phyloP scores from a whole-genome alignment of 2,888 invertebrate species.

The Alloplasta piceator region DNA sequence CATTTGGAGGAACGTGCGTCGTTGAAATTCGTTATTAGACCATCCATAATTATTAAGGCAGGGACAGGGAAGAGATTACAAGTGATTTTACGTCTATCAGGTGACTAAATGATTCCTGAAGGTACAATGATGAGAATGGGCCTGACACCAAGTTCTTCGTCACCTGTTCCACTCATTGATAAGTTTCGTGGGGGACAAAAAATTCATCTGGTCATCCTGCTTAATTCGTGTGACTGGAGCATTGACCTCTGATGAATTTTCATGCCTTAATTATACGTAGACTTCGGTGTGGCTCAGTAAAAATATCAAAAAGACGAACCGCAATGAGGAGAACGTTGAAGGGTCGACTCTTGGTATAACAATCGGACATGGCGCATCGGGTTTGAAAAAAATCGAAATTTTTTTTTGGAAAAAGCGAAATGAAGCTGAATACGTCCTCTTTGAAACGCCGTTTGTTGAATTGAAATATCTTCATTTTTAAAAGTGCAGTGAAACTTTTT shows the following conservation, averaged over 20 bases:
- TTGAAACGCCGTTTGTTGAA: no score
- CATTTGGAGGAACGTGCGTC: no score
- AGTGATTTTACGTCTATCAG: neutral
- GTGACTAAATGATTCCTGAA: constrained; percentile 28
- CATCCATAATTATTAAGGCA: neutral
- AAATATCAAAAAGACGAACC: constrained; percentile 31
- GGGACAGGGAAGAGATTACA: neutral
- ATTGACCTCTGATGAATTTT: neutral
- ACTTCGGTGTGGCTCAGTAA: constrained; percentile 24
- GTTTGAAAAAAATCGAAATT: no score
- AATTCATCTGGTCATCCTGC: constrained; percentile 76
- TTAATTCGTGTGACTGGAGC: constrained; percentile 72
- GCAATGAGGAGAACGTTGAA: no score
- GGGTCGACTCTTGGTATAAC: no score
- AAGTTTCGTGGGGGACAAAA: constrained; percentile 43
- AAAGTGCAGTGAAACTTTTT: no score
- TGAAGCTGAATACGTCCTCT: no score
- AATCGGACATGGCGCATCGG: no score
- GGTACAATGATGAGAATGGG: neutral
- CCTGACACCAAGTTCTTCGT: constrained; percentile 34
- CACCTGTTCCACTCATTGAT: constrained; percentile 56
- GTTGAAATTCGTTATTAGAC: neutral
- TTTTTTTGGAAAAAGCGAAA: no score
- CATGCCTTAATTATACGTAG: no score
- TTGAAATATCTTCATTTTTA: no score